These are phyloP conservation scores for Phoeniculus purpureus DNA, from an alignment of 2,797 vertebrate genomes.

Conservation along the genomic window DNA sequence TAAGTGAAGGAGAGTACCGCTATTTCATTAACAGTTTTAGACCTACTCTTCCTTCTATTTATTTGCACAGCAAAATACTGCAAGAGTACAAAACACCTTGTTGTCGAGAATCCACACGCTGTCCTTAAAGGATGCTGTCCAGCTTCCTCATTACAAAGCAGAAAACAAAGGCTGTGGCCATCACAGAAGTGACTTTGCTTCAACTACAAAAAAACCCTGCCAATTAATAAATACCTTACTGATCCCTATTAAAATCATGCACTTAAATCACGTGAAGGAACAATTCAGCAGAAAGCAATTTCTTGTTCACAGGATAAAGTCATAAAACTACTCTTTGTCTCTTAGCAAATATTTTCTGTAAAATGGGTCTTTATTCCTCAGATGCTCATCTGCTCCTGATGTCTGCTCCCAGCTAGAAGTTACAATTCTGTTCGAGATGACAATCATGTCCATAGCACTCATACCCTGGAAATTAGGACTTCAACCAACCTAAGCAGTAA, in stretches of 20 bases:
- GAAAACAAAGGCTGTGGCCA: not conserved
- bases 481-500: slow-evolving; percentile 16
- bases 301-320: not conserved
- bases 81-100: not conserved
- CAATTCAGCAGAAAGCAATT: not conserved
- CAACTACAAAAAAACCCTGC: not conserved
- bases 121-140: not conserved
- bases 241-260: not conserved
- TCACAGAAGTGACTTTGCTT: not conserved
- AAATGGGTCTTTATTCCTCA: slow-evolving; percentile 12
- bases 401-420: not conserved
- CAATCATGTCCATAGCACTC: not conserved
- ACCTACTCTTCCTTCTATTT: not conserved
- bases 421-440: not conserved
- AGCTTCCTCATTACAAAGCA: not conserved
- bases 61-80: not conserved
- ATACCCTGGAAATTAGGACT: not conserved
- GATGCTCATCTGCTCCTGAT: not conserved
- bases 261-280: not conserved
- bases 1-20: not conserved
- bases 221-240: not conserved
- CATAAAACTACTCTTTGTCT: not conserved
- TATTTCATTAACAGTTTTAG: not conserved
- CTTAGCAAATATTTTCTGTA: not conserved
- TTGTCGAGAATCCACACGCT: not conserved